Conservation (phyloP, 2,888 invertebrate genomes). For the Melinaea menophilus region DNA sequence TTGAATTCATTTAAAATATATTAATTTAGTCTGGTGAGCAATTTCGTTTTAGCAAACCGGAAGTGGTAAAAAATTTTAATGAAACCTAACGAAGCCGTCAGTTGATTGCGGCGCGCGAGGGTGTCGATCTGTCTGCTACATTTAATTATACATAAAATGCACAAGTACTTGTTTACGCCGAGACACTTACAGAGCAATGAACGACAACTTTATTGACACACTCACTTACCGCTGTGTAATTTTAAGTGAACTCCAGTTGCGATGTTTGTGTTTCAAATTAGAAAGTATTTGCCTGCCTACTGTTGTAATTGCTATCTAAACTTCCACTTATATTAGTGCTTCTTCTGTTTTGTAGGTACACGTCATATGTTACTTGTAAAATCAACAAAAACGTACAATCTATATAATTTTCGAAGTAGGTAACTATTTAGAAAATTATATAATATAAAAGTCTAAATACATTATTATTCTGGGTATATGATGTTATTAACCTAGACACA, state of each 20-base stretch:
- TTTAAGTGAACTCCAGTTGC: slow-evolving; percentile 33
- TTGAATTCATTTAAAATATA: not conserved
- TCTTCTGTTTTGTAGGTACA: not conserved
- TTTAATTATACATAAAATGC: slow-evolving; percentile 70
- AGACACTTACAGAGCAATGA: slow-evolving; percentile 51
- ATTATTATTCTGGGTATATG: too few species aligned
- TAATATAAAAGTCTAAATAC: too few species aligned
- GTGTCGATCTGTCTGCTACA: slow-evolving; percentile 32
- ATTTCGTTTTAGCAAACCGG: not conserved
- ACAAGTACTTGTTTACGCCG: slow-evolving; percentile 57
- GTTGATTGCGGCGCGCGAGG: slow-evolving; percentile 9
- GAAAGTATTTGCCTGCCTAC: slow-evolving; percentile 24
- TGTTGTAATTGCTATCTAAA: slow-evolving; percentile 23
- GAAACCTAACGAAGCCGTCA: not conserved
- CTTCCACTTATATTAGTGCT: slow-evolving; percentile 8
- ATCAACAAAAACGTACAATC: too few species aligned
- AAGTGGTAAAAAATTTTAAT: slow-evolving; percentile 1
- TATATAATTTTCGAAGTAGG: too few species aligned
- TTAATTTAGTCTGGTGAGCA: slow-evolving; percentile 7
- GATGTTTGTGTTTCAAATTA: slow-evolving; percentile 36
- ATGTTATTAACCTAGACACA: not conserved
- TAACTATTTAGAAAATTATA: too few species aligned
- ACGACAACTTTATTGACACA: slow-evolving; percentile 62
- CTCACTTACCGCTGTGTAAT: slow-evolving; percentile 43
- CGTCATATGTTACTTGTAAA: too few species aligned